These are phyloP conservation scores for Protosalanx chinensis DNA, from an alignment of 2,797 vertebrate species.

Conservation along the genomic window DNA sequence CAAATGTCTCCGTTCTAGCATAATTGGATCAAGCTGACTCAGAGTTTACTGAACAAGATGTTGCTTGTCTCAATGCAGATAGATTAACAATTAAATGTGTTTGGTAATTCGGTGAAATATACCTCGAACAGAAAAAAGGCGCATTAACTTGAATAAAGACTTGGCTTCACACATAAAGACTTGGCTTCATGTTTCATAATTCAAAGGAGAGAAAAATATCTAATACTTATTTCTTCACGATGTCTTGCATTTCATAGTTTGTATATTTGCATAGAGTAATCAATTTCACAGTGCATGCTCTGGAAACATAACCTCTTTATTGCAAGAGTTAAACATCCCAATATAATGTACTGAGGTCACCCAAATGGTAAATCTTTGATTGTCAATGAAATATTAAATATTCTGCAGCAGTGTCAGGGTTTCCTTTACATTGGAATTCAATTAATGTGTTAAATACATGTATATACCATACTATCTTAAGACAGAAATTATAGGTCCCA, in stretches of 20 bases:
- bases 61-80: slow-evolving; percentile 70
- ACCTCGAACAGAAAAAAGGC: slow-evolving; percentile 70
- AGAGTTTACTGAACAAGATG: slow-evolving; percentile 73
- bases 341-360: slow-evolving; percentile 46
- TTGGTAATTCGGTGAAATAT: slow-evolving; percentile 65
- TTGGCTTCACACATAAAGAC: slow-evolving; percentile 61
- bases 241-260: slow-evolving; percentile 41
- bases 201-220: slow-evolving; percentile 43
- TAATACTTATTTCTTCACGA: slow-evolving; percentile 50
- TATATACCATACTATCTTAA: neutral
- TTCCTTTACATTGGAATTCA: slow-evolving; percentile 1
- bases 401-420: neutral
- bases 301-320: slow-evolving; percentile 44
- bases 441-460: slow-evolving; percentile 13
- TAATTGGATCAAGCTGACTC: slow-evolving; percentile 78
- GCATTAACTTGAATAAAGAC: slow-evolving; percentile 72
- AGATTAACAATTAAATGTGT: slow-evolving; percentile 76
- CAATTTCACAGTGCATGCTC: slow-evolving; percentile 52
- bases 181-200: slow-evolving; percentile 61
- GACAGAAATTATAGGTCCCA: neutral
- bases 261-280: slow-evolving; percentile 47
- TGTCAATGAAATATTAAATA: slow-evolving; percentile 20
- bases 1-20: slow-evolving; percentile 68
- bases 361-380: slow-evolving; percentile 33
- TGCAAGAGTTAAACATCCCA: slow-evolving; percentile 26